Evolutionary conservation across 2,113 vertebrate genomes (phyloP).

Genomic region (Sterna hirundo): DNA sequence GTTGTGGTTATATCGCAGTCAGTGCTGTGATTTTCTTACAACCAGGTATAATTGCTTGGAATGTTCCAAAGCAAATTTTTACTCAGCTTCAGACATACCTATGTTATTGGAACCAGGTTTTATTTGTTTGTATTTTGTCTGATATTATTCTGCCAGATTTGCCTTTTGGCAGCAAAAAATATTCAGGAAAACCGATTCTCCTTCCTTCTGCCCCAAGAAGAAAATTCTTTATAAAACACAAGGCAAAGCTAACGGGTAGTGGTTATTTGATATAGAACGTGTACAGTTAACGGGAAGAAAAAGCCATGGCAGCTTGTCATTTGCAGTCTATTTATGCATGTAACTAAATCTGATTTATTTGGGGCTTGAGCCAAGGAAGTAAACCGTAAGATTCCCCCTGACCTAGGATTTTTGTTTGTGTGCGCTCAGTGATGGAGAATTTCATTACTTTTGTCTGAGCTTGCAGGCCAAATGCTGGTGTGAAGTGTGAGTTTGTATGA

Average conservation of each 20-base stretch:
- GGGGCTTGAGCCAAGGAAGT: constrained; percentile 54
- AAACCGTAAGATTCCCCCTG: constrained; percentile 32
- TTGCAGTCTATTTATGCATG: constrained; percentile 52
- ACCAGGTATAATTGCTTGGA: constrained; percentile 23
- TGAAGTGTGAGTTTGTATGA: neutral
- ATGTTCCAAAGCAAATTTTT: constrained; percentile 6
- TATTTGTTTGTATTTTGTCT: constrained; percentile 42
- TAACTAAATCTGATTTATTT: constrained; percentile 64
- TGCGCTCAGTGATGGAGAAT: neutral
- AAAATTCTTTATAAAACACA: neutral
- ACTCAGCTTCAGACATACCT: constrained; percentile 7
- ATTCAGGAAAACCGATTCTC: neutral
- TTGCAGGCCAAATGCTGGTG: neutral
- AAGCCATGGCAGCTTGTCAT: constrained; percentile 57
- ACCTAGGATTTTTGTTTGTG: neutral
- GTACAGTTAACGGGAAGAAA: constrained; percentile 1
- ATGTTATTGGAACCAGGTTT: constrained; percentile 25
- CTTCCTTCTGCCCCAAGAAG: neutral
- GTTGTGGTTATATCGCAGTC: constrained; percentile 7
- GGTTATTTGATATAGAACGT: constrained; percentile 9
- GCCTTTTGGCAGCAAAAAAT: neutral
- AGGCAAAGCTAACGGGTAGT: neutral
- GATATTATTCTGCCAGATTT: neutral
- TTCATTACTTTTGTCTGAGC: neutral
- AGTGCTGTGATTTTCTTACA: neutral